Evolutionary conservation across 2,888 invertebrate genomes (phyloP).

Genomic region (Operophtera brumata): DNA sequence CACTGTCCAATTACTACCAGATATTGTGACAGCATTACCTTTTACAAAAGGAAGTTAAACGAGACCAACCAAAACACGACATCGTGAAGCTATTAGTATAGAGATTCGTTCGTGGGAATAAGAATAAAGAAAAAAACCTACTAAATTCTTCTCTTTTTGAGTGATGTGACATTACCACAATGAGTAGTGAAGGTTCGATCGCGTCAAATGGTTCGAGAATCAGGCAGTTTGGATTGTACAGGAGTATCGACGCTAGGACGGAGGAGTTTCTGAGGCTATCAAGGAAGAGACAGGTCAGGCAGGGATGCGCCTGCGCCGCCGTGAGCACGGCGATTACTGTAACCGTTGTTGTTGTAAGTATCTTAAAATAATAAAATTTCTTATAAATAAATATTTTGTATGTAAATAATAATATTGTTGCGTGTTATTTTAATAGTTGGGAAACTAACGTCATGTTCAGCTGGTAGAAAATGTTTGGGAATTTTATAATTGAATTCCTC

Average conservation of each 20-base stretch:
- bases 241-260: slow-evolving; percentile 66
- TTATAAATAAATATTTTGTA: neutral
- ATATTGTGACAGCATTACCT: neutral
- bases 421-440: neutral
- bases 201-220: slow-evolving; percentile 52
- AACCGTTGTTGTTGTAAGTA: slow-evolving; percentile 72
- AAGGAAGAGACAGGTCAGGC: slow-evolving; percentile 63
- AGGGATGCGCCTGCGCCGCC: slow-evolving; percentile 72
- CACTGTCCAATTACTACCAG: slow-evolving; percentile 5
- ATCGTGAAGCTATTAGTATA: neutral
- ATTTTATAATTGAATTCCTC: neutral
- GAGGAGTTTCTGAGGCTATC: slow-evolving; percentile 70
- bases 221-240: slow-evolving; percentile 68
- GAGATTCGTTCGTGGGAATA: too few species aligned
- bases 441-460: too few species aligned
- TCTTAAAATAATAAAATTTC: too few species aligned
- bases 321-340: slow-evolving; percentile 70
- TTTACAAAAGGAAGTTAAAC: neutral
- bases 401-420: neutral
- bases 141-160: slow-evolving; percentile 26
- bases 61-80: too few species aligned
- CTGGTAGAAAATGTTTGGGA: neutral
- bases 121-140: neutral
- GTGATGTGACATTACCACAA: slow-evolving; percentile 58
- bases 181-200: slow-evolving; percentile 66